Conservation (phyloP, 2,888 invertebrate genomes). For the Alviniconcha strummeri region DNA sequence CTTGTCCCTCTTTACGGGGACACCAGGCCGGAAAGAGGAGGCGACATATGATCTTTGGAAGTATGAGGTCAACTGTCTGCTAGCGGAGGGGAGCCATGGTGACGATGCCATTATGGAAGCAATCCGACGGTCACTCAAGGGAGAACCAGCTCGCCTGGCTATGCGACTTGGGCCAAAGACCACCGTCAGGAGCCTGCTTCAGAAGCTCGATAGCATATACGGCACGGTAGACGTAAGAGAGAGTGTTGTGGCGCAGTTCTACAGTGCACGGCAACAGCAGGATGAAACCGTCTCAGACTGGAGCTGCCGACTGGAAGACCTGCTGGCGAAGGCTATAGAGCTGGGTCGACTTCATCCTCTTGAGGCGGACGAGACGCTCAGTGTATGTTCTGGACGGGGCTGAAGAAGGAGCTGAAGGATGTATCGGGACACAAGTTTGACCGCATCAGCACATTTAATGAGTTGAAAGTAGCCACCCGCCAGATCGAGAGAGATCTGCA, state of each 20-base stretch:
- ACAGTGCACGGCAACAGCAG: background rate
- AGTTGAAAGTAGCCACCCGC: too few relatives aligned
- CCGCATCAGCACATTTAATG: too few relatives aligned
- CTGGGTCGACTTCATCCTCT: background rate
- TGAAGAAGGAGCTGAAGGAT: too few relatives aligned
- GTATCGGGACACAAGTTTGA: too few relatives aligned
- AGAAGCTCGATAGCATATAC: background rate
- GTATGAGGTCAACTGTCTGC: background rate
- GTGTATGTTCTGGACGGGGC: too few relatives aligned
- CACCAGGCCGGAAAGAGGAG: too few relatives aligned
- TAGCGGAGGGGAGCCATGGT: background rate
- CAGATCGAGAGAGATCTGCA: too few relatives aligned
- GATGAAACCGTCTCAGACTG: background rate
- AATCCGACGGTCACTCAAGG: background rate
- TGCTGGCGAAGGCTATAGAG: background rate
- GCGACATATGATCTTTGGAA: background rate
- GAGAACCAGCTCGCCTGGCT: background rate
- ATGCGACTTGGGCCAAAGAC: background rate
- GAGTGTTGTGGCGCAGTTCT: background rate
- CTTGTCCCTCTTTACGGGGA: too few relatives aligned
- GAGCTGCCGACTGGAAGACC: background rate
- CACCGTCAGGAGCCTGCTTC: background rate
- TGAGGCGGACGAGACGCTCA: background rate
- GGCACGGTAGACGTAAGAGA: background rate
- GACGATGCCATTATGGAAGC: background rate